A percentile compares a stretch with the other conserved stretches of the same genome.
phyloP scores from a whole-genome alignment of 64 coral and sea anemone species.

The Trachythela sp. region DNA sequence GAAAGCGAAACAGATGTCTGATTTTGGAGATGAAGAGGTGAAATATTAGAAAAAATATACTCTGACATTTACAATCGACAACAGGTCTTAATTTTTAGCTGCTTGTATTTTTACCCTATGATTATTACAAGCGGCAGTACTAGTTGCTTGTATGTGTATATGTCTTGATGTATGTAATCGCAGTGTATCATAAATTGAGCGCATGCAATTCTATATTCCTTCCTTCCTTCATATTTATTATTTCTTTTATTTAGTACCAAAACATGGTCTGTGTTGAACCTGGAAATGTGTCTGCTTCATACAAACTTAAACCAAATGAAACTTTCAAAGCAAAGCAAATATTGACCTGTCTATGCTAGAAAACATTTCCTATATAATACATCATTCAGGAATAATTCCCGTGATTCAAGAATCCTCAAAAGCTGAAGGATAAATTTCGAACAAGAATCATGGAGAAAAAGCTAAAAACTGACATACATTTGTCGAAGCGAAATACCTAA shows the following conservation, averaged over 20 bases:
- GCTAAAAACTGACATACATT: too few species aligned
- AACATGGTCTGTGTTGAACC: conserved; percentile 92
- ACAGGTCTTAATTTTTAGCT: too few species aligned
- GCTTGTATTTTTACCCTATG: background rate
- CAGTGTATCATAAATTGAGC: too few species aligned
- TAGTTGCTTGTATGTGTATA: too few species aligned
- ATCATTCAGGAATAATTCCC: too few species aligned
- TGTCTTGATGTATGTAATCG: too few species aligned
- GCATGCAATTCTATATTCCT: too few species aligned
- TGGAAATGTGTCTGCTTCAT: conserved; percentile 72
- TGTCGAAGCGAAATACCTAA: too few species aligned
- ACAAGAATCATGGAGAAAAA: too few species aligned
- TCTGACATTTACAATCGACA: background rate
- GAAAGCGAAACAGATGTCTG: conserved; percentile 82
- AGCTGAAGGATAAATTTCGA: too few species aligned
- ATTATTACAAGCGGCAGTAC: background rate
- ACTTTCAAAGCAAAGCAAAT: conserved; percentile 69
- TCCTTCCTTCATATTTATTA: background rate
- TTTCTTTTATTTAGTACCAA: conserved; percentile 51
- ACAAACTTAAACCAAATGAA: conserved; percentile 55
- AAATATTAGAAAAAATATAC: background rate
- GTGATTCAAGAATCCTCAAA: too few species aligned
- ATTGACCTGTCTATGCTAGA: conserved; percentile 37
- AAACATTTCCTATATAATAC: too few species aligned
- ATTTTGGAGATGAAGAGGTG: conserved; percentile 95